Conservation (phyloP, 1,140 invertebrate genomes). For the Onthophagus taurus region DNA sequence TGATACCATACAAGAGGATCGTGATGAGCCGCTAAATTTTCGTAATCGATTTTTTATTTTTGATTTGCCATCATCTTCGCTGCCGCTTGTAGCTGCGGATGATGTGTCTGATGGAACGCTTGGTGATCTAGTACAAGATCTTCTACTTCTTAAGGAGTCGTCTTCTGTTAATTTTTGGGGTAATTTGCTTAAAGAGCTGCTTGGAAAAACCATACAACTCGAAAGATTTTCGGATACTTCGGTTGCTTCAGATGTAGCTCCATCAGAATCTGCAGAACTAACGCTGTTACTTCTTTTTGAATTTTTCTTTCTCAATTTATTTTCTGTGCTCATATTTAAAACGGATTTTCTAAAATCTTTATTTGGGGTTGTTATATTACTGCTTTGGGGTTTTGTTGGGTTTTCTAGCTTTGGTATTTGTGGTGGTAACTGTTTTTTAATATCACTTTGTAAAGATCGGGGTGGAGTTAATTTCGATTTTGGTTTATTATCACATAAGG, state of each 20-base stretch:
- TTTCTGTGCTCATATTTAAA: constrained; percentile 55
- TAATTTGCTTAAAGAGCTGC: constrained; percentile 24
- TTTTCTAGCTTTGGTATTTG: constrained; percentile 46
- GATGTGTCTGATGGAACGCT: constrained; percentile 37
- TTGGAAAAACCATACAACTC: constrained; percentile 25
- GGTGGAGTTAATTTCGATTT: constrained; percentile 27
- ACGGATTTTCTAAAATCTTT: constrained; percentile 70
- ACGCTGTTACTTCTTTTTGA: constrained; percentile 40
- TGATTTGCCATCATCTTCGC: constrained; percentile 40
- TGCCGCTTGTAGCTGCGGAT: constrained; percentile 41
- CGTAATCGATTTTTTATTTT: constrained; percentile 33
- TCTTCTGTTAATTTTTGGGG: constrained; percentile 29
- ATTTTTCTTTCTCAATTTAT: constrained; percentile 32
- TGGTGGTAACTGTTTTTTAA: constrained; percentile 44
- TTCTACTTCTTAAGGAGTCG: constrained; percentile 35
- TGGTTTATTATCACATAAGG: constrained; percentile 6
- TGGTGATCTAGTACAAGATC: constrained; percentile 31
- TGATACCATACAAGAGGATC: constrained; percentile 42
- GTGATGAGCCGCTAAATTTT: constrained; percentile 28
- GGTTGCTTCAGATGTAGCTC: constrained; percentile 28
- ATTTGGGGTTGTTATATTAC: too few species aligned
- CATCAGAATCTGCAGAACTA: constrained; percentile 45
- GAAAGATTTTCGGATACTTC: constrained; percentile 32
- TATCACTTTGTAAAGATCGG: constrained; percentile 20
- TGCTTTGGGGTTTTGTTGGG: constrained; percentile 40